Percentiles rank a stretch among this genome's conserved stretches.
phyloP scores from a whole-genome alignment of 2,888 invertebrate species.

The Mesoligia furuncula region DNA sequence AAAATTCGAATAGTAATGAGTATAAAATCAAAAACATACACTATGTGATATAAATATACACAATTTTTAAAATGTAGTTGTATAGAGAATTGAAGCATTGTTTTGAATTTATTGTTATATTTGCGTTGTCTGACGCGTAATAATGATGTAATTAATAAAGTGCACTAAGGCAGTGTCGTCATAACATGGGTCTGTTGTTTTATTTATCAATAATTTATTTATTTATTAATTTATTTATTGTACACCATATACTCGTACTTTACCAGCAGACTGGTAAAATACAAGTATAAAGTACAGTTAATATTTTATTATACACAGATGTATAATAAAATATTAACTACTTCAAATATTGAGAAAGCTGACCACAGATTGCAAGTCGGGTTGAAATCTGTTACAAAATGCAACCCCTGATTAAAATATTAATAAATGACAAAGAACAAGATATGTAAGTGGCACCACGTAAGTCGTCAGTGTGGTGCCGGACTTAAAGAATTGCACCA shows the following conservation, averaged over 20 bases:
- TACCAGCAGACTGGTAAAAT: too few species aligned
- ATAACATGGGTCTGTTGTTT: constrained; percentile 77
- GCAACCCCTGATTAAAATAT: neutral
- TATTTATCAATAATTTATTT: constrained; percentile 64
- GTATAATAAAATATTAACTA: neutral
- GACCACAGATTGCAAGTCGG: neutral
- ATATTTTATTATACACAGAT: too few species aligned
- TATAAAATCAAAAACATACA: constrained; percentile 77
- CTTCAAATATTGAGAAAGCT: too few species aligned
- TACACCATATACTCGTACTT: too few species aligned
- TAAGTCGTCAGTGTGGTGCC: too few species aligned
- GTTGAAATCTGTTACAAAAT: neutral
- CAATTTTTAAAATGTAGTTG: constrained; percentile 86
- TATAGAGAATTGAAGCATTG: constrained; percentile 78
- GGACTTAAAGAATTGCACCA: too few species aligned
- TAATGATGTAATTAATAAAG: constrained; percentile 82
- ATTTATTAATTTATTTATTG: neutral
- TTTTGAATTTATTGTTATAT: constrained; percentile 85
- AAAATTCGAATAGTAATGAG: constrained; percentile 65
- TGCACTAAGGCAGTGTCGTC: constrained; percentile 86
- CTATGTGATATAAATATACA: constrained; percentile 89
- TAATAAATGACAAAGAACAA: neutral
- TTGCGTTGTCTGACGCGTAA: constrained; percentile 77
- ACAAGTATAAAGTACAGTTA: too few species aligned
- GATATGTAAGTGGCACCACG: neutral